phyloP scores from a whole-genome alignment of 2,113 vertebrate genomes.

The Malurus alboscapulatus region DNA sequence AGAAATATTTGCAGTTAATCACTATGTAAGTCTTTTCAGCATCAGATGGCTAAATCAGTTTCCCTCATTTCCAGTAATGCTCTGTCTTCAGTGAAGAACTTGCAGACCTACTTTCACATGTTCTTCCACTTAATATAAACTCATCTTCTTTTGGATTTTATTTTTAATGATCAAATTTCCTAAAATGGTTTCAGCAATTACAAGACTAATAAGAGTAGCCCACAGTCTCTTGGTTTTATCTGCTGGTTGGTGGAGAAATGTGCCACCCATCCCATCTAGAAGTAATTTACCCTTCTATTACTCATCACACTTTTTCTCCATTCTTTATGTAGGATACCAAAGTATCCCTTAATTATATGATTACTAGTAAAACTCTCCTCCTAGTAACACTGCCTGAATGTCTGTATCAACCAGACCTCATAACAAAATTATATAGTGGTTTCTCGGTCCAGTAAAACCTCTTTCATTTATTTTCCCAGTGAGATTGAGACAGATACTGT shows the following conservation, averaged over 20 bases:
- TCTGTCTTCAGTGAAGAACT: not conserved
- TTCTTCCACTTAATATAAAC: not conserved
- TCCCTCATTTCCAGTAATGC: not conserved
- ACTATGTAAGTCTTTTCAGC: not conserved
- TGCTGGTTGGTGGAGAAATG: not conserved
- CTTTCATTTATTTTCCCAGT: not conserved
- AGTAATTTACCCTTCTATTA: not conserved
- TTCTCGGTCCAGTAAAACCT: not conserved
- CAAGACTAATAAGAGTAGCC: not conserved
- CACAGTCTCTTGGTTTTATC: not conserved
- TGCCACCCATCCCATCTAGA: not conserved
- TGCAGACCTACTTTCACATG: not conserved
- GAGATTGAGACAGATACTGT: not conserved
- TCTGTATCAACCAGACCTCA: not conserved
- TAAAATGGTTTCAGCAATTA: not conserved
- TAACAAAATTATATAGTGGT: not conserved
- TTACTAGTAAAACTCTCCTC: not conserved
- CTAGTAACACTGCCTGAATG: not conserved
- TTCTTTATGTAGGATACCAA: not conserved
- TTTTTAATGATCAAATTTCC: slow-evolving; percentile 6
- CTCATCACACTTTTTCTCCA: not conserved
- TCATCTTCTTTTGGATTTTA: not conserved
- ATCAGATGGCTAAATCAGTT: not conserved
- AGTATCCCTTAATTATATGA: not conserved
- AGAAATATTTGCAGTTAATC: slow-evolving; percentile 3